phyloP scores from a whole-genome alignment of 2,797 vertebrate species.

The Vespertilio murinus region DNA sequence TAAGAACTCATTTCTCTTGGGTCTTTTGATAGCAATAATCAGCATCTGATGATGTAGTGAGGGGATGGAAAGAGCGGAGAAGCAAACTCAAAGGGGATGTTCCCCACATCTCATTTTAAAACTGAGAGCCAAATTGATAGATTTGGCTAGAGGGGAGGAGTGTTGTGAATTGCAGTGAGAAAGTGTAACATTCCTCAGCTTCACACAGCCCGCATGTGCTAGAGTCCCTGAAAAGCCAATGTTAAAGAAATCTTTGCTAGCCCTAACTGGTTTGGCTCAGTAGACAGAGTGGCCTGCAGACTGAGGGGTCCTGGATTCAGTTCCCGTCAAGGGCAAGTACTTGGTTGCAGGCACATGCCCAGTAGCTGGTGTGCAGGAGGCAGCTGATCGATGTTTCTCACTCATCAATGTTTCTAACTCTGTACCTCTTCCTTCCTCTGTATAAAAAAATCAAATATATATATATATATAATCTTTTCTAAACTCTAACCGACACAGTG shows the following conservation, averaged over 20 bases:
- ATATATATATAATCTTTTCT: background rate
- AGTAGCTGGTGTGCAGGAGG: too few species aligned
- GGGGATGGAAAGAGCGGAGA: background rate
- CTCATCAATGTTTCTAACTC: too few species aligned
- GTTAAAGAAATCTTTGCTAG: background rate
- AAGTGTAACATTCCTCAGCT: background rate
- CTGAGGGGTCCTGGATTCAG: too few species aligned
- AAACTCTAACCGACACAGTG: background rate
- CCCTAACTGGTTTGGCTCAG: too few species aligned
- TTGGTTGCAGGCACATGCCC: too few species aligned
- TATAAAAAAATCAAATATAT: too few species aligned
- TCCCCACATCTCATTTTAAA: background rate
- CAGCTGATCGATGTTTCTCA: too few species aligned
- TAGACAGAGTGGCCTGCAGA: too few species aligned
- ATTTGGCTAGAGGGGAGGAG: background rate
- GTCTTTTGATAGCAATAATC: background rate
- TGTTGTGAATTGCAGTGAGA: background rate
- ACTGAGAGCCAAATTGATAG: background rate
- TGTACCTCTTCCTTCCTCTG: too few species aligned
- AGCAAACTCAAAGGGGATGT: background rate
- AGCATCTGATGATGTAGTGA: background rate
- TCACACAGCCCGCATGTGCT: background rate
- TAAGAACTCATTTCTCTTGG: background rate
- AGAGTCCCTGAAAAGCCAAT: background rate
- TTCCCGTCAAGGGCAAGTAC: too few species aligned